Evolutionary conservation across 2,888 invertebrate genomes (phyloP).

Genomic region (Holacanthella duospinosa): DNA sequence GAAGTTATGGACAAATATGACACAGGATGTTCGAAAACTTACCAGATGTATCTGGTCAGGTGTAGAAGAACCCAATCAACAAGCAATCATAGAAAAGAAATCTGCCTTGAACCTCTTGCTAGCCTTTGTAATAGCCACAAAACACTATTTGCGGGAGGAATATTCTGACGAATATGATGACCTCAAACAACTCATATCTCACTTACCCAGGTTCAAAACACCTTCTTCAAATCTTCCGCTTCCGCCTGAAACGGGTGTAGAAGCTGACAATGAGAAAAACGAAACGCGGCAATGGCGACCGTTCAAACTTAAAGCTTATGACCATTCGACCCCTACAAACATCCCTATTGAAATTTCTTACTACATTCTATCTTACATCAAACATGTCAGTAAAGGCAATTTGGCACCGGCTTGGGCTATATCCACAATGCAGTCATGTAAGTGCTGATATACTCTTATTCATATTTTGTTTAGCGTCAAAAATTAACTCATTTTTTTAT

Average conservation of each 20-base stretch:
- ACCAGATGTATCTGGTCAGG: background rate
- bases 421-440: background rate
- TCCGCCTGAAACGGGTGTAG: background rate
- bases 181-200: conserved; percentile 12
- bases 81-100: background rate
- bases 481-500: too few species aligned
- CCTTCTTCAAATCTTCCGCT: conserved; percentile 25
- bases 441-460: background rate
- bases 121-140: conserved; percentile 1
- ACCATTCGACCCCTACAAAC: conserved; percentile 11
- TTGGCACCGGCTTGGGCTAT: background rate
- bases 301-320: conserved; percentile 7
- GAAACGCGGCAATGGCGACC: background rate
- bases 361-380: conserved; percentile 10
- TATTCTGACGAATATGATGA: conserved; percentile 7
- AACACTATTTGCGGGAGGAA: conserved; percentile 7
- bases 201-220: conserved; percentile 30
- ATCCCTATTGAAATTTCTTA: conserved; percentile 11
- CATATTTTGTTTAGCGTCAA: too few species aligned
- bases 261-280: background rate
- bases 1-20: background rate
- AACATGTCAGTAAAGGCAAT: background rate
- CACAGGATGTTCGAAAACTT: background rate
- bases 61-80: background rate
- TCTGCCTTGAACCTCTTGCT: background rate